Conservation (phyloP, 2,113 vertebrate genomes). For the Microcebus jonahi region DNA sequence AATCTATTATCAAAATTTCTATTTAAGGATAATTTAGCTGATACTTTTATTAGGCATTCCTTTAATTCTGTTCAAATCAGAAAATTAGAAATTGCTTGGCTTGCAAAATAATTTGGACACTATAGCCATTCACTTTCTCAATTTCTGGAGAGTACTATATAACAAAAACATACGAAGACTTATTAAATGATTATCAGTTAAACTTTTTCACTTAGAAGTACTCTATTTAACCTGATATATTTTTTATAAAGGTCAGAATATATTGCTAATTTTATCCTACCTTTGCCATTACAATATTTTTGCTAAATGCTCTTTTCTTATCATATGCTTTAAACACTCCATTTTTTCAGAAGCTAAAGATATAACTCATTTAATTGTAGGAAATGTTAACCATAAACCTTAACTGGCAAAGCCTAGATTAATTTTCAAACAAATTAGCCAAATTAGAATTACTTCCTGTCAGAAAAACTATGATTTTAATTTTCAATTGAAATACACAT, state of each 20-base stretch:
- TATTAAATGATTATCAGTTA: constrained; percentile 1
- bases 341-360: constrained; percentile 11
- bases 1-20: neutral
- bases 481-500: constrained; percentile 22
- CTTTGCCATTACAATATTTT: neutral
- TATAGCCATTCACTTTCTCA: neutral
- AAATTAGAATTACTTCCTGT: neutral
- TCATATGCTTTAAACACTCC: neutral
- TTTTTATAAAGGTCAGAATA: neutral
- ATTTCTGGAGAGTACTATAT: neutral
- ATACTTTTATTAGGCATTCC: neutral
- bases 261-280: neutral
- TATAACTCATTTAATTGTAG: neutral
- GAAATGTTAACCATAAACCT: neutral
- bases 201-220: neutral
- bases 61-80: neutral
- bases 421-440: neutral
- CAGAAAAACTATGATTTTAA: neutral
- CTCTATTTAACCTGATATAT: neutral
- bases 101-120: constrained; percentile 46
- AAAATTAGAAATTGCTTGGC: neutral
- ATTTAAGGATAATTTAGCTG: neutral
- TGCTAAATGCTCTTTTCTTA: neutral
- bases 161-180: neutral
- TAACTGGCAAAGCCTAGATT: neutral